Base-by-base conservation (phyloP, 1,140 invertebrate genomes). In the Neodiprion virginianus region DNA sequence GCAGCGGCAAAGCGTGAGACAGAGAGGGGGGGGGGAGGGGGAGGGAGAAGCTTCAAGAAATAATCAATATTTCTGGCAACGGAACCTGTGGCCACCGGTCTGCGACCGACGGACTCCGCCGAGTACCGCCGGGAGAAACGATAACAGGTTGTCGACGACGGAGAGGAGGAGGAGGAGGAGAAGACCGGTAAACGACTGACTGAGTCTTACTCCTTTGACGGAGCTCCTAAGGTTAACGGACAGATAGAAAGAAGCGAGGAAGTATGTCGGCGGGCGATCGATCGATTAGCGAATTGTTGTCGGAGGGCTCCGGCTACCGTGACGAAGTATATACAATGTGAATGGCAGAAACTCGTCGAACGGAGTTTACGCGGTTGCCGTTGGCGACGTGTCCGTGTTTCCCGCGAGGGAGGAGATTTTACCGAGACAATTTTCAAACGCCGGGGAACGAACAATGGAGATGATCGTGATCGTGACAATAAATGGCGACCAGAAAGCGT, bases 111-210 rank as follows among this genome's bases (percentile, higher is more conserved):
- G 28, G 28, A 40, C 28, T 40, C 28, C 28, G 28, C 28, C 28
- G 28, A 40, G 28, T 40, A 0, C 28, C 28, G 28, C 28, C 28
- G 28, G 28, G 28, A 40, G 28, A 40, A 40, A 40, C 28, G 78
- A 87, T 87, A 87, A 86, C 86, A 86, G 83, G 85, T 87, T 87
- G 84, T 83, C 82, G 81, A 76, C 12, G 68, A 69, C 77, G 80
- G 74, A 71, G 76, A 72, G 76, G 75, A 69, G 76, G 75, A 69
- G 28, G n/a, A 17, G 68, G 4, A 40, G 14, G 28, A 17, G 28
- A 69, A 69, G 28, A 69, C 28, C 28, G 28, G 28, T 40, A 40
- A 5, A 40, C 2, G 28, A 40, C 28, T 40, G 28, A 40, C 28
- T 40, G 28, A 40, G 28, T 40, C 28, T 40, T 40, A 40, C 28